Conservation (phyloP, 1,140 invertebrate genomes). For the Drosophila setifemur region DNA sequence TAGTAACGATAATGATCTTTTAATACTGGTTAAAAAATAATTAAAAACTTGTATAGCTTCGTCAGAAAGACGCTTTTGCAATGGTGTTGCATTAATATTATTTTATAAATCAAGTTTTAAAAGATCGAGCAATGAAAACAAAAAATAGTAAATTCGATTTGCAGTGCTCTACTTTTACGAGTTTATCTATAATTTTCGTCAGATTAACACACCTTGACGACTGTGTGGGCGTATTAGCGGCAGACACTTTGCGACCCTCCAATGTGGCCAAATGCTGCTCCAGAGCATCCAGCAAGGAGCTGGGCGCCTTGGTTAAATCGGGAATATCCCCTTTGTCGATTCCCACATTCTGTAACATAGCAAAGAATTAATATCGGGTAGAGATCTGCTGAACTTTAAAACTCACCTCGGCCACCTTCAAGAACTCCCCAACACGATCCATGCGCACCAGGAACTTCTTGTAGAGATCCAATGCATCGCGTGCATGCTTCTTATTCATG, state of each 20-base stretch:
- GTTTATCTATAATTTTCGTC: too few species aligned
- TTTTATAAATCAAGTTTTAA: too few species aligned
- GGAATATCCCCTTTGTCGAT: slow-evolving; percentile 99
- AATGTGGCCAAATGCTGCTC: slow-evolving; percentile 97
- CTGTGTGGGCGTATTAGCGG: slow-evolving; percentile 92
- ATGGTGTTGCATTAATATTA: too few species aligned
- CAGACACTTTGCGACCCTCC: slow-evolving; percentile 95
- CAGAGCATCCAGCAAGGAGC: slow-evolving; percentile 97
- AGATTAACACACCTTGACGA: slow-evolving; percentile 90
- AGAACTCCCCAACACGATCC: slow-evolving; percentile 99
- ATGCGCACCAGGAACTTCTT: slow-evolving; percentile 99
- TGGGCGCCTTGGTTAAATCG: slow-evolving; percentile 99
- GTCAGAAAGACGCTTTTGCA: too few species aligned
- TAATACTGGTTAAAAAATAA: too few species aligned
- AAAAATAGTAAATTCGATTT: too few species aligned
- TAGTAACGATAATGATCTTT: too few species aligned
- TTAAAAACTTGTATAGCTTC: too few species aligned
- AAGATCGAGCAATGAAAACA: too few species aligned
- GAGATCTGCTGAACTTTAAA: neutral
- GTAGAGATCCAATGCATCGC: slow-evolving; percentile 98
- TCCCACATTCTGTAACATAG: slow-evolving; percentile 91
- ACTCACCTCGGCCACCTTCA: slow-evolving; percentile 96
- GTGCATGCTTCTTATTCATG: slow-evolving; percentile 99
- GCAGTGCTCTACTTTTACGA: too few species aligned
- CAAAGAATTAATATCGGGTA: neutral